Evolutionary conservation across 2,797 vertebrate species (phyloP), one percentile per base, ranked within the genome.

Genomic region (Tachyglossus aculeatus): DNA sequence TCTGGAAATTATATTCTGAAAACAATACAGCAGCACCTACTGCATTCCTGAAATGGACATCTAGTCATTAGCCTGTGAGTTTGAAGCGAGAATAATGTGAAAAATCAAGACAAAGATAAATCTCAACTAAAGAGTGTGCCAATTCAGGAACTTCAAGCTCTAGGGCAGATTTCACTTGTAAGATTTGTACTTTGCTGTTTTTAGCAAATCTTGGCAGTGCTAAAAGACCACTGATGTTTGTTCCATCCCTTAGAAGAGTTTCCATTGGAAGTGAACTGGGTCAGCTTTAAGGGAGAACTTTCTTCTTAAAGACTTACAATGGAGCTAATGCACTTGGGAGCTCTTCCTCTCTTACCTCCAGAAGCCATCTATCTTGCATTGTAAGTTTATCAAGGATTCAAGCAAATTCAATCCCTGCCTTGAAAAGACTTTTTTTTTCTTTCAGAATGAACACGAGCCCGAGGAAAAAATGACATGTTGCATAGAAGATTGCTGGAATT

Each of bases 291-390:
- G 54, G n/a, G n/a, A n/a, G n/a, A 78, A 55, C 18, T 66, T 74
- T n/a, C n/a, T n/a, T 72, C 43, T n/a, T 37, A 84, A 78, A 78
- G 43, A 59, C 54, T 69, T 60, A 0, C 0, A 80, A 69, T 61
- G 80, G 74, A 78, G 67, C 61, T 80, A 74, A 81, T 71, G 78
- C 54, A 70, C 80, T 81, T 78, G 80, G 56, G 54, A 67, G 62
- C 61, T 67, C 19, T 59, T 27, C 37, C 63, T 59, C 62, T 69
- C 33, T 78, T 84, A 33, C 57, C 15, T 38, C 66, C 54, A 40
- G 74, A 55, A 21, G 40, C 54, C 54, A 71, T 45, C 47, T 56
- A 56, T 75, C 73, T 67, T 51, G 9, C 5, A 75, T 29, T 8
- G 22, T 21, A 74, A 6, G 0, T 51, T 61, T 78, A 65, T 53